Evolutionary conservation across 2,113 vertebrate genomes (phyloP), one percentile per base, ranked within the genome.

Genomic region (Thomomys bottae): DNA sequence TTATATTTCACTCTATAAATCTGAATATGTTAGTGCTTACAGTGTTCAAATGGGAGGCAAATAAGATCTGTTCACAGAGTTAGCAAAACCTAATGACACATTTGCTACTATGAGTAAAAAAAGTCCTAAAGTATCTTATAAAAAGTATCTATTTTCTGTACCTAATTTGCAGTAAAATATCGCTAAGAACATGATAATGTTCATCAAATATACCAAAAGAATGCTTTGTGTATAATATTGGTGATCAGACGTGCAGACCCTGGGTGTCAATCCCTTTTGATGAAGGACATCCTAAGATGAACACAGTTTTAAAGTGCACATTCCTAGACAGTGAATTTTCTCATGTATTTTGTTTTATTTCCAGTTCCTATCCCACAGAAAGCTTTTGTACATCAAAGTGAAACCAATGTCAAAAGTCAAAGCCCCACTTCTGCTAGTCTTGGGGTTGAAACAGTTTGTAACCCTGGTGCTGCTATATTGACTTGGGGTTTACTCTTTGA

Each of bases 61-160:
- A 89, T 78, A 21, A 90, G 18, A 90, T 76, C 90, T 82, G 12
- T n/a, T 86, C 61, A 36, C 12, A 40, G 21, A 63, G 3, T 92
- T 75, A 67, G 63, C 36, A 95, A 18, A 97, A 95, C 4, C 86
- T 89, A 94, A 96, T 94, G 92, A 85, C 21, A 85, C 36, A 94
- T 82, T 89, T 83, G 54, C 49, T 95, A 68, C 71, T 77, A 88
- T 88, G 84, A 87, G 42, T 89, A 93, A 97, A 96, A 97, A 96
- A 80, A 94, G 95, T 76, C 66, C 75, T 89, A 84, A 96, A 87
- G 73, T 92, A 86, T 64, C 73, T 64, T 94, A 12, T 87, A 95
- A 94, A 0, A 1, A 89, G 11, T 45, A 63, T 68, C 38, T 26
- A 85, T 91, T 79, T 94, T 87, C 70, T 20, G 14, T 5, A 84